Percentiles rank a stretch among this genome's conserved stretches.
Evolutionary conservation across 2,888 invertebrate species (phyloP).

Genomic region (Gari tellinella): DNA sequence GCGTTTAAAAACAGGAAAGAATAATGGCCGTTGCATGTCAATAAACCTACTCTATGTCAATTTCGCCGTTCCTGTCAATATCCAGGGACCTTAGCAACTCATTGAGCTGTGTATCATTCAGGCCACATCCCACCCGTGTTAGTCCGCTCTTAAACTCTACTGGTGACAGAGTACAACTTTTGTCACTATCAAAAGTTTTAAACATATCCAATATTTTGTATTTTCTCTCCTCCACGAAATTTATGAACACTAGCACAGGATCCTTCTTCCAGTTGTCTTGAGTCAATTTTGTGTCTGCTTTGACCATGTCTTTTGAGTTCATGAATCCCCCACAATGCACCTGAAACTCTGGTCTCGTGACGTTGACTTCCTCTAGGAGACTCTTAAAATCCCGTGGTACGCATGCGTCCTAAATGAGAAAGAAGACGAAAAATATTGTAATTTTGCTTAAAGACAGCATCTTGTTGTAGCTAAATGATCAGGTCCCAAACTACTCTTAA

Average conservation of each 20-base stretch:
- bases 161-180: conserved; percentile 62
- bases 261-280: conserved; percentile 62
- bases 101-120: conserved; percentile 67
- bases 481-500: too few relatives aligned
- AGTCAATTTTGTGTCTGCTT: conserved; percentile 39
- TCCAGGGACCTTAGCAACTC: conserved; percentile 64
- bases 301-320: conserved; percentile 50
- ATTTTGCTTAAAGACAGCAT: too few relatives aligned
- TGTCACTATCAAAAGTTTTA: conserved; percentile 72
- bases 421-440: too few relatives aligned
- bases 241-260: conserved; percentile 71
- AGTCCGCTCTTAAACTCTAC: conserved; percentile 70
- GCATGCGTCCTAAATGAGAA: conserved; percentile 62
- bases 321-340: conserved; percentile 66
- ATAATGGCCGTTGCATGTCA: too few relatives aligned
- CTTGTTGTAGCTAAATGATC: too few relatives aligned
- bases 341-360: conserved; percentile 60
- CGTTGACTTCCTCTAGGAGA: conserved; percentile 51
- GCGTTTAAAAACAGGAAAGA: too few relatives aligned
- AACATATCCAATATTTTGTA: conserved; percentile 73
- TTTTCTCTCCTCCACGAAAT: conserved; percentile 64
- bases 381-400: conserved; percentile 62
- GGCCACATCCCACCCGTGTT: conserved; percentile 61
- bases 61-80: conserved; percentile 65
- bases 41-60: conserved; percentile 71